Conservation (phyloP, 2,113 vertebrate species). For the Hystrix brachyura region DNA sequence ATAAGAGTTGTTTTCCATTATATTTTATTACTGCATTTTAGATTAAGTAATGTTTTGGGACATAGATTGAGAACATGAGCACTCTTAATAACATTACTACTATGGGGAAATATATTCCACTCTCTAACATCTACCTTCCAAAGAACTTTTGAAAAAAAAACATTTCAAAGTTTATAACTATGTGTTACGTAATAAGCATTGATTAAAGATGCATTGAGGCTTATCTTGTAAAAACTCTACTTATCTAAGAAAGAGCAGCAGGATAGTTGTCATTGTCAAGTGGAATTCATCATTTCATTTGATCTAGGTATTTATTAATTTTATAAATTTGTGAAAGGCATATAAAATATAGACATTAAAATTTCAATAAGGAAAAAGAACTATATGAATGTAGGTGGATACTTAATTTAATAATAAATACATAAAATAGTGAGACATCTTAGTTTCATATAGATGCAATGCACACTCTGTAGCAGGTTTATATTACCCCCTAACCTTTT, state of each 20-base stretch:
- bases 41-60: constrained; percentile 65
- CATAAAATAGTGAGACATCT: background rate
- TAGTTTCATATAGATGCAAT: background rate
- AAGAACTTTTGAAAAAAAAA: background rate
- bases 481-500: background rate
- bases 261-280: background rate
- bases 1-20: constrained; percentile 55
- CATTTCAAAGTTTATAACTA: constrained; percentile 18
- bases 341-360: background rate
- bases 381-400: background rate
- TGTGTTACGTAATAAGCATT: background rate
- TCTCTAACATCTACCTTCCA: constrained; percentile 47
- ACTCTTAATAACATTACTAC: constrained; percentile 36
- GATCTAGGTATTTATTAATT: background rate
- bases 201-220: background rate
- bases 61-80: constrained; percentile 31
- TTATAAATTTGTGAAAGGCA: background rate
- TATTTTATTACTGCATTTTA: constrained; percentile 64
- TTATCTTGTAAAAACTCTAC: background rate
- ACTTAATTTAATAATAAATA: background rate
- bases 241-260: background rate
- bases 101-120: constrained; percentile 10
- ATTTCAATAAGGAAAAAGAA: background rate
- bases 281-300: background rate
- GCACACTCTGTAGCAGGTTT: background rate